Conservation (phyloP, 2,113 vertebrate genomes). For the Sylvietta virens region DNA sequence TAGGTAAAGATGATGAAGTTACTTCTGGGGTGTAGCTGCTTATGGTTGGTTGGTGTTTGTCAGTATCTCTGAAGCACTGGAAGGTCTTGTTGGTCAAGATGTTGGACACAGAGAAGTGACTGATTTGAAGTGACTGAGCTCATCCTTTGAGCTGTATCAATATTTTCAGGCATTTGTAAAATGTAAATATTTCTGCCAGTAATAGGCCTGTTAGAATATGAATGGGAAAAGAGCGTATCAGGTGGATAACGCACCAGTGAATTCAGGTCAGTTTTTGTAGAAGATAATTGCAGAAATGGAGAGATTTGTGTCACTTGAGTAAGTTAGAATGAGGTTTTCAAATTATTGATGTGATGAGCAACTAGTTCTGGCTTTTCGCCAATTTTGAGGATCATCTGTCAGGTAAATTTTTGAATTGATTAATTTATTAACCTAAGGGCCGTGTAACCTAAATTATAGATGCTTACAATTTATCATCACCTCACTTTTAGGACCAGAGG, state of each 20-base stretch:
- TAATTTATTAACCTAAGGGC: background rate
- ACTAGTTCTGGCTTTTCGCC: background rate
- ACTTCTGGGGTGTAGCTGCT: background rate
- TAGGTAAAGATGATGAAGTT: background rate
- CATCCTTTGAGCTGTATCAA: background rate
- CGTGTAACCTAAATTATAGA: background rate
- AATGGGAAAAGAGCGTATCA: background rate
- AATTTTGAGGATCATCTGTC: background rate
- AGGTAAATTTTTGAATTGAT: background rate
- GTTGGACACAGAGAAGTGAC: background rate
- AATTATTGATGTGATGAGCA: background rate
- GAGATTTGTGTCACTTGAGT: background rate
- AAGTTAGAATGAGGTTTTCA: background rate
- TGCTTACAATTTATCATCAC: background rate
- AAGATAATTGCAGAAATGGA: background rate
- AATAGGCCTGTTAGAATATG: background rate
- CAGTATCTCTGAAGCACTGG: background rate
- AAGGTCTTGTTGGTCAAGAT: background rate
- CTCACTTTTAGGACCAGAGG: background rate
- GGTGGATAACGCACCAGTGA: background rate
- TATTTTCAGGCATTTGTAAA: background rate
- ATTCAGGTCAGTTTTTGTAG: background rate
- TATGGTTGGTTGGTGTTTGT: background rate
- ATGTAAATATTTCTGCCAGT: background rate
- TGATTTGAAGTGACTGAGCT: background rate